phyloP scores from a whole-genome alignment of 2,797 vertebrate species.

The Remorina albescens region DNA sequence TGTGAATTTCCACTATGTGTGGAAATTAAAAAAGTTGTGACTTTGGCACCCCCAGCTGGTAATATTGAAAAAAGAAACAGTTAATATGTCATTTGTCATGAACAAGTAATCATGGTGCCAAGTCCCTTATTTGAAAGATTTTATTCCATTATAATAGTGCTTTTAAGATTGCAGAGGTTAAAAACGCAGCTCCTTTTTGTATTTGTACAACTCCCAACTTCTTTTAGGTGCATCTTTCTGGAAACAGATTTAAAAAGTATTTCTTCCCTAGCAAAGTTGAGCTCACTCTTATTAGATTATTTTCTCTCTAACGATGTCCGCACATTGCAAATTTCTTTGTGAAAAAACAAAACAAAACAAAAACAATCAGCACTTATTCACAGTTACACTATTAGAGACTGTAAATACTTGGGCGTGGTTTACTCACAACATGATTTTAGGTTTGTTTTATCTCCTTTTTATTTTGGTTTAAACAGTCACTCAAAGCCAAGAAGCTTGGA shows the following conservation, averaged over 20 bases:
- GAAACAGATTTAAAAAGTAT: background rate
- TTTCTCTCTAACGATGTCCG: conserved; percentile 6
- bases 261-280: conserved; percentile 4
- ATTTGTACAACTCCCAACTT: conserved; percentile 4
- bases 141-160: background rate
- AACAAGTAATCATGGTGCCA: background rate
- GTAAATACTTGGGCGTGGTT: conserved; percentile 30
- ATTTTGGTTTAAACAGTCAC: conserved; percentile 13
- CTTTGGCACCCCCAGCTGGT: conserved; percentile 9
- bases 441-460: conserved; percentile 30
- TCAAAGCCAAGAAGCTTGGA: conserved; percentile 21
- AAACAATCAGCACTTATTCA: conserved; percentile 22
- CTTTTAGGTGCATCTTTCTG: background rate
- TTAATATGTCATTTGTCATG: background rate
- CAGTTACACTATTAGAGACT: conserved; percentile 18
- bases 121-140: background rate
- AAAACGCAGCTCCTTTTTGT: background rate
- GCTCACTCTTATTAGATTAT: background rate
- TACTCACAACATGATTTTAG: conserved; percentile 27
- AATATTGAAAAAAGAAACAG: background rate
- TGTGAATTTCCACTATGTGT: conserved; percentile 2
- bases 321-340: conserved; percentile 6
- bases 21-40: background rate
- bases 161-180: background rate
- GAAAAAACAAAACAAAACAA: too few relatives aligned